Conservation (phyloP, 2,797 vertebrate species). For the Sebastes cheni region DNA sequence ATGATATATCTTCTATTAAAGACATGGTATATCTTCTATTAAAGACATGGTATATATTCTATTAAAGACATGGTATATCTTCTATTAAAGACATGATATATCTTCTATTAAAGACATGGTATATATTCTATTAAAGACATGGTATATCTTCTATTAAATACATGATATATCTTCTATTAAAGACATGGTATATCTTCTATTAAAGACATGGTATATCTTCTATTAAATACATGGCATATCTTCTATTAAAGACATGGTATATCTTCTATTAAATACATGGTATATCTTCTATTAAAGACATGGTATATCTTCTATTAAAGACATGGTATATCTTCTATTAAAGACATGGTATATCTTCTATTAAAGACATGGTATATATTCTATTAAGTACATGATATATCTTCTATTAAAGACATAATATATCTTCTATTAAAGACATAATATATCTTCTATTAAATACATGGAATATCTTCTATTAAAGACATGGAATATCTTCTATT, state of each 20-base stretch:
- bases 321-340: no score
- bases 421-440: not conserved
- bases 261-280: no score
- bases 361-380: no score
- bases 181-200: not conserved
- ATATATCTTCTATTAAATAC: not conserved
- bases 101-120: no score
- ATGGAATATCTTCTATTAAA: no score
- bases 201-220: rapidly evolving
- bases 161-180: no score
- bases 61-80: no score
- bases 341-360: not conserved
- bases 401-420: no score
- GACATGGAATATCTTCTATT: no score
- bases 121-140: not conserved
- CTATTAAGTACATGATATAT: no score
- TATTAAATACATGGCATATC: rapidly evolving
- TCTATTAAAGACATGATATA: not conserved
- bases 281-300: not conserved
- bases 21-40: no score
- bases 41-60: not conserved
- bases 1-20: rapidly evolving
- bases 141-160: no score
- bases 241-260: not conserved
- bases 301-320: rapidly evolving